These are phyloP conservation scores for Archaeoteleia sp. DNA, from an alignment of 2,888 invertebrate species.

Conservation along the genomic window DNA sequence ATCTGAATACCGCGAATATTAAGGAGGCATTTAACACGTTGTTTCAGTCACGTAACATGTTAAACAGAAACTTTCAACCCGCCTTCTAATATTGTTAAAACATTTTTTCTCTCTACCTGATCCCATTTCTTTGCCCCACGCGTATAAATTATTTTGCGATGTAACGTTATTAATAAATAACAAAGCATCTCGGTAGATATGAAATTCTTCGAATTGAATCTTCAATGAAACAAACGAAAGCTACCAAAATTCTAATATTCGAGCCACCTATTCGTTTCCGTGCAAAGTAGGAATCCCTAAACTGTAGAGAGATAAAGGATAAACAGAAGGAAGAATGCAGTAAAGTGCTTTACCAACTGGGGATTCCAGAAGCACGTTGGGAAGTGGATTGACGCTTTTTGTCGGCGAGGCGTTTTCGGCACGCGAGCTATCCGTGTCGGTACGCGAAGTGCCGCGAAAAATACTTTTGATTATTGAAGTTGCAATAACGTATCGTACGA, in stretches of 20 bases:
- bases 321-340: not conserved
- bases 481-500: no score
- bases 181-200: no score
- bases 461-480: no score
- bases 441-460: slow-evolving; percentile 2
- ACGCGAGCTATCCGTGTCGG: slow-evolving; percentile 1
- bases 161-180: no score
- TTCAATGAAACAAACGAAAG: not conserved
- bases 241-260: no score
- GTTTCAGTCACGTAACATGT: slow-evolving; percentile 40
- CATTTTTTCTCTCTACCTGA: no score
- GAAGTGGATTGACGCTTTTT: not conserved
- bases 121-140: no score
- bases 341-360: slow-evolving; percentile 6
- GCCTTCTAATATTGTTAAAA: no score
- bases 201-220: no score
- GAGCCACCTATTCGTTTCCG: not conserved
- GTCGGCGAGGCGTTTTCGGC: not conserved
- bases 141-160: no score
- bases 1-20: slow-evolving; percentile 43
- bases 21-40: slow-evolving; percentile 39
- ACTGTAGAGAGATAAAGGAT: not conserved
- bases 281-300: not conserved
- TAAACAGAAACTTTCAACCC: slow-evolving; percentile 20
- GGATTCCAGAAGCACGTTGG: not conserved